Percentiles rank a stretch among this genome's conserved stretches.
Evolutionary conservation across 2,797 vertebrate genomes (phyloP).

Genomic region (Tauraco hartlaubi): DNA sequence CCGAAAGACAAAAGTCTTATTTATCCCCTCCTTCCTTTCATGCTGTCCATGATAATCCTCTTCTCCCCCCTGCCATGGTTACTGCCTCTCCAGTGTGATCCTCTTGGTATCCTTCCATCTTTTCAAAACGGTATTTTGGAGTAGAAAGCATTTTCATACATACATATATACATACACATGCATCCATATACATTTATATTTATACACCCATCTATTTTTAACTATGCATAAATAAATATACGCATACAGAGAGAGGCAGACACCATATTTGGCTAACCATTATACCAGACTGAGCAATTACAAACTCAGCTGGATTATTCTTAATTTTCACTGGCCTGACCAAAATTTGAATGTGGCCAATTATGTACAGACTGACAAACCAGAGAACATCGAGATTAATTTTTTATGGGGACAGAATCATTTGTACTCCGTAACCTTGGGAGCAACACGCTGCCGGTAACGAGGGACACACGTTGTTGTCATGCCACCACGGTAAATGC

Average conservation of each 20-base stretch:
- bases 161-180: neutral
- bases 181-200: neutral
- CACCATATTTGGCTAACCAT: neutral
- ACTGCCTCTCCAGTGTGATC: neutral
- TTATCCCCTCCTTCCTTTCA: neutral
- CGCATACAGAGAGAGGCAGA: neutral
- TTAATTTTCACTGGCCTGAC: slow-evolving; percentile 13
- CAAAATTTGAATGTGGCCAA: neutral
- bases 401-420: slow-evolving; percentile 39
- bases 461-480: neutral
- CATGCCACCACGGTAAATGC: neutral
- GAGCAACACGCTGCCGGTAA: neutral
- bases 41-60: neutral
- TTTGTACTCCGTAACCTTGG: slow-evolving; percentile 56
- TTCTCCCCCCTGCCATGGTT: neutral
- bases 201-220: neutral
- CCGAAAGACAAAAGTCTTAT: neutral
- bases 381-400: slow-evolving; percentile 60
- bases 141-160: neutral
- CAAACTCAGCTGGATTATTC: slow-evolving; percentile 39
- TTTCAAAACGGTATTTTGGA: neutral
- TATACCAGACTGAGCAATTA: neutral
- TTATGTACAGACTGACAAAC: slow-evolving; percentile 31
- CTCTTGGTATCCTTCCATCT: neutral
- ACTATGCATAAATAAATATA: neutral